Percentiles rank a stretch among this genome's conserved stretches.
Conservation (phyloP, 1,140 invertebrate species). For the Drusus annulatus region DNA sequence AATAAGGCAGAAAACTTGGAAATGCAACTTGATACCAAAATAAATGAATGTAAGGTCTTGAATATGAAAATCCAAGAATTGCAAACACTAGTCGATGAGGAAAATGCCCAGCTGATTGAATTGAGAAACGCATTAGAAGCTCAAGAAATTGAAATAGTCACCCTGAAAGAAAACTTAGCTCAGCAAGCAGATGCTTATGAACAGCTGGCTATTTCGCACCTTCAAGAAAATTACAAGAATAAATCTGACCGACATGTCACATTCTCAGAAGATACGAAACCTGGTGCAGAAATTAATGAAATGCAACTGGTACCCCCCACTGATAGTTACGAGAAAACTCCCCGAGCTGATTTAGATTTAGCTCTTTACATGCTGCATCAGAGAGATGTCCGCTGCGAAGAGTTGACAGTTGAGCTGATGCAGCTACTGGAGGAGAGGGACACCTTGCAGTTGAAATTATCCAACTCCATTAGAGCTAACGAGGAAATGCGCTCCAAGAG, state of each 20-base stretch:
- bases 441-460: conserved; percentile 84
- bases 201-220: conserved; percentile 61
- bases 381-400: conserved; percentile 89
- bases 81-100: conserved; percentile 70
- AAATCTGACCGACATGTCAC: conserved; percentile 61
- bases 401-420: conserved; percentile 88
- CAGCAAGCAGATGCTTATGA: conserved; percentile 75
- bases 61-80: conserved; percentile 72
- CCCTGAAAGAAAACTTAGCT: conserved; percentile 76
- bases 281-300: conserved; percentile 42
- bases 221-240: conserved; percentile 56
- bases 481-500: conserved; percentile 73
- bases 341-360: conserved; percentile 82
- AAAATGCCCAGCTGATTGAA: conserved; percentile 67
- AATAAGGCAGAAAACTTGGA: conserved; percentile 62
- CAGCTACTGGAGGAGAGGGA: conserved; percentile 89
- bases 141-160: conserved; percentile 79
- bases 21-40: conserved; percentile 67
- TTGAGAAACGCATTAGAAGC: conserved; percentile 74
- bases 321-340: conserved; percentile 56
- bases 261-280: conserved; percentile 65
- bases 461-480: conserved; percentile 82
- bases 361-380: conserved; percentile 90
- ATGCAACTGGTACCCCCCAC: conserved; percentile 55
- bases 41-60: conserved; percentile 68